Percentiles rank a stretch among this genome's conserved stretches.
These are phyloP conservation scores for Odontesthes bonariensis DNA, from an alignment of 2,113 vertebrate species.

Conservation along the genomic window DNA sequence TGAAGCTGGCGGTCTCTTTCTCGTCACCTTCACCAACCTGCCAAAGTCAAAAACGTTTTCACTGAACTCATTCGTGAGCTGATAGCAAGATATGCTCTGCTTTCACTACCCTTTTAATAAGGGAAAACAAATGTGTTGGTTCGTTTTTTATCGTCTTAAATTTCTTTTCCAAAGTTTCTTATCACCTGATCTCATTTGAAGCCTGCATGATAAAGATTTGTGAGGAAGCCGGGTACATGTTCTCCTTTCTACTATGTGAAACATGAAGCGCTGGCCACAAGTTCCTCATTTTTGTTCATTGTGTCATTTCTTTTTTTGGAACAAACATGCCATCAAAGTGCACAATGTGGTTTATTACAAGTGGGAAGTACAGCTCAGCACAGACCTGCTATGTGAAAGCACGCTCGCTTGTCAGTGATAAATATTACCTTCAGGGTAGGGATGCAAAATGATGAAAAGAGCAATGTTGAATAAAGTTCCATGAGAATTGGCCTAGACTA, in stretches of 20 bases:
- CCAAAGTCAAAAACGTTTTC: slow-evolving; percentile 14
- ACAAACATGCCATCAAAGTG: slow-evolving; percentile 12
- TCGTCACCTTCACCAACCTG: slow-evolving; percentile 47
- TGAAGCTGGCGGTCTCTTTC: not conserved
- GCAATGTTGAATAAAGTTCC: not conserved
- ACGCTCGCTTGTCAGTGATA: not conserved
- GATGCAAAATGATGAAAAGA: not conserved
- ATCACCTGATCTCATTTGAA: not conserved
- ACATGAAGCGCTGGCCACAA: slow-evolving; percentile 7
- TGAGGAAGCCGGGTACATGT: slow-evolving; percentile 24
- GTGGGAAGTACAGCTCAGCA: not conserved
- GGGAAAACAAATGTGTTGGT: not conserved
- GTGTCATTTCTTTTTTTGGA: slow-evolving; percentile 21
- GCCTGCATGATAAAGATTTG: not conserved
- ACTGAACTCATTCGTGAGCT: slow-evolving; percentile 2
- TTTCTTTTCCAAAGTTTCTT: not conserved
- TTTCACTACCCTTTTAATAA: not conserved
- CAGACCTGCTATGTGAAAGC: not conserved
- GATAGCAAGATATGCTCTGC: not conserved
- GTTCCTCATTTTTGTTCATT: slow-evolving; percentile 58
- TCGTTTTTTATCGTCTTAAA: not conserved
- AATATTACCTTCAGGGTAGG: not conserved
- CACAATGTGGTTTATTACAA: slow-evolving; percentile 10
- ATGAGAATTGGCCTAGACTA: not conserved
- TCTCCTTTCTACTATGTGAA: slow-evolving; percentile 42